Evolutionary conservation across 2,113 vertebrate species (phyloP), one percentile per base, ranked within the genome.

Genomic region (Steatornis caripensis): DNA sequence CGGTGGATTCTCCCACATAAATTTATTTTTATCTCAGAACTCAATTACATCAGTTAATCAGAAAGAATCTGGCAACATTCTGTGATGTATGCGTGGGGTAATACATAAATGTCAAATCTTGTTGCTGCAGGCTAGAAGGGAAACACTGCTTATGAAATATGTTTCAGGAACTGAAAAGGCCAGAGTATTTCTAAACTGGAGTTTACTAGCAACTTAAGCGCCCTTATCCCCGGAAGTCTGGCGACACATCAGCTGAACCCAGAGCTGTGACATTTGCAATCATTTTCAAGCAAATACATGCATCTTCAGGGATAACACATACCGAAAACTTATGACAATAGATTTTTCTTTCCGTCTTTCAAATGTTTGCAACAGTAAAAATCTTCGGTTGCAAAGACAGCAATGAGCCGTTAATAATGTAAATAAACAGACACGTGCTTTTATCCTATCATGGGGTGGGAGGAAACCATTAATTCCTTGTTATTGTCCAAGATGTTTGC

Each of bases 71-170:
- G 72, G 41, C 54, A 92, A 64, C 45, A 57, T 75, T 69, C 41
- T 37, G 27, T 76, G 66, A 91, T 58, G 32, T 22, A 87, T 55
- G 20, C 80, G 58, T 65, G 74, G 62, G 62, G 48, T 37, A 92
- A 95, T 72, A 84, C 41, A 93, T 83, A 95, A 96, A 96, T 81
- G 81, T 69, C 87, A 95, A 93, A 55, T 75, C 84, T 66, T 60
- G 29, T 60, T 87, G 87, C 94, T 95, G 37, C 53, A 87, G 66
- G 86, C 51, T 91, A 69, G 49, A 82, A 93, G 45, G 55, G 69
- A 97, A 97, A 97, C 65, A 45, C 62, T 92, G 78, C 49, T 91
- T 85, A 68, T 43, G 45, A 94, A 96, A 91, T 80, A 72, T 17
- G 21, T 51, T 65, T 91, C 82, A 78, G 55, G 71, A 82, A 76